These are phyloP conservation scores for Drosophila lacteicornis DNA, from an alignment of 1,140 invertebrate species.

Conservation along the genomic window DNA sequence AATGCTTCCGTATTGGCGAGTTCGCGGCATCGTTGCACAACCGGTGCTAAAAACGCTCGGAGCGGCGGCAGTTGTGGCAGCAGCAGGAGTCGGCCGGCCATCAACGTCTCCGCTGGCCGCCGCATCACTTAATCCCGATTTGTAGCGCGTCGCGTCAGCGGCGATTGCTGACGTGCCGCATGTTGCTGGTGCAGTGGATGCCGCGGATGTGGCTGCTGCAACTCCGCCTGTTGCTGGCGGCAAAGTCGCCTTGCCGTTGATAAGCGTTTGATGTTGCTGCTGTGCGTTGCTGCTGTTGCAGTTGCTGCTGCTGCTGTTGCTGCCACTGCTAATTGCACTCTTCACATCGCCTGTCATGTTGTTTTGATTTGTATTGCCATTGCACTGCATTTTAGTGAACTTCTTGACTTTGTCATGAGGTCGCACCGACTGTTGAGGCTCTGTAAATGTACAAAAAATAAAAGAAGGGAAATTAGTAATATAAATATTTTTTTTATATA, in stretches of 20 bases:
- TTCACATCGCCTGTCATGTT: constrained; percentile 83
- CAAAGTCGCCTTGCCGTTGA: constrained; percentile 64
- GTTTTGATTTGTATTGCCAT: constrained; percentile 84
- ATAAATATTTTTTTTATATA: neutral
- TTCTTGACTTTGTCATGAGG: constrained; percentile 72
- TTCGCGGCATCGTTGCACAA: constrained; percentile 82
- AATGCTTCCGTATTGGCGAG: constrained; percentile 79
- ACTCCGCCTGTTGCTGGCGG: constrained; percentile 36
- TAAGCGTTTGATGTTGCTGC: constrained; percentile 67
- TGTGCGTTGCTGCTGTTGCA: constrained; percentile 33
- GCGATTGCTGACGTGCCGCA: constrained; percentile 71
- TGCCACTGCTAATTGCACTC: constrained; percentile 78
- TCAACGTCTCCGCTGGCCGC: constrained; percentile 66
- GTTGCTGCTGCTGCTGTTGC: constrained; percentile 35
- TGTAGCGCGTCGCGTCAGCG: constrained; percentile 78
- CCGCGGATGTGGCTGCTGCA: constrained; percentile 12
- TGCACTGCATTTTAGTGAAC: constrained; percentile 75
- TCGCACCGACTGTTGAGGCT: constrained; percentile 55
- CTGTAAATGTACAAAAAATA: constrained; percentile 43
- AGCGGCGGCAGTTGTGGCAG: constrained; percentile 41
- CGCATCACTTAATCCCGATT: constrained; percentile 84
- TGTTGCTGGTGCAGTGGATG: constrained; percentile 34
- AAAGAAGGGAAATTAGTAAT: constrained; percentile 1
- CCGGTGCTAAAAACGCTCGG: constrained; percentile 75
- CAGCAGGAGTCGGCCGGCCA: constrained; percentile 47